phyloP scores from a whole-genome alignment of 2,888 invertebrate species.

The Venustoraphidia nigricollis region DNA sequence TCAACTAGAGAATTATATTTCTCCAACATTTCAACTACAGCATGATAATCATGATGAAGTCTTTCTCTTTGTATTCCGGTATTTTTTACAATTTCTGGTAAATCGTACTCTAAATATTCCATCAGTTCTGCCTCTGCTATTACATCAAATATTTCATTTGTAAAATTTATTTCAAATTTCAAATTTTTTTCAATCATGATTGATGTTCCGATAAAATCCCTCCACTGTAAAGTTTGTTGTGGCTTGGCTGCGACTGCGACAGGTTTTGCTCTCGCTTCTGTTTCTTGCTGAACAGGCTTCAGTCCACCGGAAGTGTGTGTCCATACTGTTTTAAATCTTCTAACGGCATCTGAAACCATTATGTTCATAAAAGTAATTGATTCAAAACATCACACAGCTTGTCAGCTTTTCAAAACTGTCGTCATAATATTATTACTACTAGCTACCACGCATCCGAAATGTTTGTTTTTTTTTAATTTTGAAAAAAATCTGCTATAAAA shows the following conservation, averaged over 20 bases:
- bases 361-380: too few species aligned
- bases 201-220: conserved; percentile 49
- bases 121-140: conserved; percentile 60
- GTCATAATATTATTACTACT: too few species aligned
- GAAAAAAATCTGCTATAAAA: too few species aligned
- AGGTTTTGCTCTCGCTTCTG: conserved; percentile 3
- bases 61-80: conserved; percentile 45
- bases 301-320: background rate
- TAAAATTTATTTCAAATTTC: conserved; percentile 50
- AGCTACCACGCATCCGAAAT: too few species aligned
- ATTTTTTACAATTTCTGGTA: conserved; percentile 35
- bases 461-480: too few species aligned
- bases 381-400: too few species aligned
- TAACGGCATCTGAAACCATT: too few species aligned
- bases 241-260: conserved; percentile 2
- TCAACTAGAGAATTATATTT: conserved; percentile 49
- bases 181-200: conserved; percentile 51
- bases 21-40: conserved; percentile 38
- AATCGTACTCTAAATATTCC: conserved; percentile 47
- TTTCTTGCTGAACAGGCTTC: conserved; percentile 4
- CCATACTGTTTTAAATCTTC: too few species aligned
- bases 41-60: conserved; percentile 48
- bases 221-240: conserved; percentile 44
- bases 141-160: conserved; percentile 44
- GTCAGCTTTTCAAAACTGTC: too few species aligned